Conservation (phyloP, 1,140 invertebrate genomes). For the Philaenus spumarius region DNA sequence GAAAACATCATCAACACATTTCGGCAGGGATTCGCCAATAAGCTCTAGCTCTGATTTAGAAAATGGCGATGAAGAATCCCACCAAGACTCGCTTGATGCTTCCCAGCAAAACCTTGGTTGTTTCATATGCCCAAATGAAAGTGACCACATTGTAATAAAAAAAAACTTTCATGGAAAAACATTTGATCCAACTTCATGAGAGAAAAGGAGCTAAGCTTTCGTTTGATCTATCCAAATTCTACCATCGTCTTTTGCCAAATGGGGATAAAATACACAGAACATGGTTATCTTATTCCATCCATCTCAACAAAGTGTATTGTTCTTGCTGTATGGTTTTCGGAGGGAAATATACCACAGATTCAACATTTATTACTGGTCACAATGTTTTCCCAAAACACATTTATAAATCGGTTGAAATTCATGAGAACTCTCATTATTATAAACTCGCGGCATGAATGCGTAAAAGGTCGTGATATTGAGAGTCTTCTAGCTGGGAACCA, state of each 20-base stretch:
- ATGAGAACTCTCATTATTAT: constrained; percentile 19
- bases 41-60: constrained; percentile 7
- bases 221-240: constrained; percentile 5
- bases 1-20: neutral
- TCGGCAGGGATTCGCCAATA: constrained; percentile 7
- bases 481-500: too few relatives aligned
- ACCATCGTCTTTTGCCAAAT: constrained; percentile 3
- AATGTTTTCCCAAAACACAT: constrained; percentile 19
- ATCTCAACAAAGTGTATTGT: too few relatives aligned
- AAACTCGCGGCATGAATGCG: constrained; percentile 7
- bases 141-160: constrained; percentile 6
- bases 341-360: constrained; percentile 8
- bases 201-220: neutral
- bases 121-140: constrained; percentile 14
- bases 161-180: constrained; percentile 3
- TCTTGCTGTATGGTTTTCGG: constrained; percentile 10
- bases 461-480: too few relatives aligned
- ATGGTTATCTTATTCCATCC: constrained; percentile 15
- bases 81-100: neutral
- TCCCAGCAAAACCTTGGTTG: constrained; percentile 2
- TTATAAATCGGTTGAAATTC: constrained; percentile 18
- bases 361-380: constrained; percentile 20
- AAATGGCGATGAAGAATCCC: constrained; percentile 1
- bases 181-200: constrained; percentile 1
- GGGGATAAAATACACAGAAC: constrained; percentile 12